phyloP scores from a whole-genome alignment of 2,888 invertebrate genomes.

The Eurytoma californica region DNA sequence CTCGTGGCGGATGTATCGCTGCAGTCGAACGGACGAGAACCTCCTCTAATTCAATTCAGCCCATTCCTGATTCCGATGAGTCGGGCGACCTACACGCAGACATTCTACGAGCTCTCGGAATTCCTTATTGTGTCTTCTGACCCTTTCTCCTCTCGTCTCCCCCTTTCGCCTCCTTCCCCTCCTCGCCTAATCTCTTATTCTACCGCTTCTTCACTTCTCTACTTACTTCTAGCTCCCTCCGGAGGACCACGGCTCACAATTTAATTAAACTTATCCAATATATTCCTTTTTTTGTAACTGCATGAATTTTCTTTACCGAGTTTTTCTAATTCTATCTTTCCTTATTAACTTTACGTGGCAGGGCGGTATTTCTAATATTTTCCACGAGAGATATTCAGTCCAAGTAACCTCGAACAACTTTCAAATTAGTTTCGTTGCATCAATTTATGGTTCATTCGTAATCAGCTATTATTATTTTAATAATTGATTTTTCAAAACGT shows the following conservation, averaged over 20 bases:
- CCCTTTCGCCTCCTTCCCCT: background rate
- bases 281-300: background rate
- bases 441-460: too few species aligned
- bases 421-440: too few species aligned
- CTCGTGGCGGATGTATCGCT: background rate
- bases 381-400: too few species aligned
- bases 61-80: conserved; percentile 50
- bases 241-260: too few species aligned
- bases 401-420: too few species aligned
- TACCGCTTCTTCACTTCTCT: conserved; percentile 1
- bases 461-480: too few species aligned
- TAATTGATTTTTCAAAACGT: too few species aligned
- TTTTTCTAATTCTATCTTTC: background rate
- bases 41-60: conserved; percentile 44
- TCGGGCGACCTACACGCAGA: background rate
- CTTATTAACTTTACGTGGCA: background rate
- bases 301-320: background rate
- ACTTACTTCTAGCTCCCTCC: background rate
- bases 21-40: conserved; percentile 22
- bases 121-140: conserved; percentile 32
- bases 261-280: background rate
- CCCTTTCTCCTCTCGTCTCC: background rate
- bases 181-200: conserved; percentile 15
- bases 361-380: too few species aligned
- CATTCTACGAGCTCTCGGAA: conserved; percentile 28